These are phyloP conservation scores for Cryptotermes secundus DNA, from an alignment of 1,140 invertebrate genomes.

Conservation along the genomic window DNA sequence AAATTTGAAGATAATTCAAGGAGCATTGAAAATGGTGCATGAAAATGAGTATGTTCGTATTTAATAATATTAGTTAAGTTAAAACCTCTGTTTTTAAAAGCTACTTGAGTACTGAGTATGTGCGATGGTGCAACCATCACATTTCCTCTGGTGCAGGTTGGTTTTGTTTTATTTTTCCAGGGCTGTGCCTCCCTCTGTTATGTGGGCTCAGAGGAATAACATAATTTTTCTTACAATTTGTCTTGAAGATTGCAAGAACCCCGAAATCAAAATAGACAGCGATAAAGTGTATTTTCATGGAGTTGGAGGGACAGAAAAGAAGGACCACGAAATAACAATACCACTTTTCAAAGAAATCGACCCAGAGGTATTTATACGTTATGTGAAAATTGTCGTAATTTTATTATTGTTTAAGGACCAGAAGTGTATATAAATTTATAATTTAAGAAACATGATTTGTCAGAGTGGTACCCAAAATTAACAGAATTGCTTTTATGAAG, in stretches of 20 bases:
- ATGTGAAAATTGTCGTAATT: no score
- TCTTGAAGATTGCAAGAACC: conserved; percentile 86
- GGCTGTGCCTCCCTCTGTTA: conserved; percentile 72
- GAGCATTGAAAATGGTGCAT: neutral
- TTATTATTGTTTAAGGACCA: no score
- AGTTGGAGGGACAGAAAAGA: conserved; percentile 79
- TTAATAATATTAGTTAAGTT: neutral
- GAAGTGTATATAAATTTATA: no score
- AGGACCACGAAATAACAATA: conserved; percentile 81
- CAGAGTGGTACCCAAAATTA: no score
- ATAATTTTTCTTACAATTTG: conserved; percentile 83
- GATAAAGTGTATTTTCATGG: conserved; percentile 83
- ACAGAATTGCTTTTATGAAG: no score
- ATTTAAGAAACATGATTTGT: no score
- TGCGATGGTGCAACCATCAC: no score
- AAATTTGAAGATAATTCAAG: neutral
- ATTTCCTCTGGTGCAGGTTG: no score
- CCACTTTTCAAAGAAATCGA: conserved; percentile 80
- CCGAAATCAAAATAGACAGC: conserved; percentile 77
- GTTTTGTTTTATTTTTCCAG: conserved; percentile 44
- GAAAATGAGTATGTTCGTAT: neutral
- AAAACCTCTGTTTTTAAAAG: neutral
- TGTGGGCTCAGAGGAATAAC: conserved; percentile 87
- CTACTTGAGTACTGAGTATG: neutral
- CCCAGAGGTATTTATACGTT: conserved; percentile 64